Base-by-base conservation (phyloP, 2,797 vertebrate genomes). In the Ataeniobius toweri region DNA sequence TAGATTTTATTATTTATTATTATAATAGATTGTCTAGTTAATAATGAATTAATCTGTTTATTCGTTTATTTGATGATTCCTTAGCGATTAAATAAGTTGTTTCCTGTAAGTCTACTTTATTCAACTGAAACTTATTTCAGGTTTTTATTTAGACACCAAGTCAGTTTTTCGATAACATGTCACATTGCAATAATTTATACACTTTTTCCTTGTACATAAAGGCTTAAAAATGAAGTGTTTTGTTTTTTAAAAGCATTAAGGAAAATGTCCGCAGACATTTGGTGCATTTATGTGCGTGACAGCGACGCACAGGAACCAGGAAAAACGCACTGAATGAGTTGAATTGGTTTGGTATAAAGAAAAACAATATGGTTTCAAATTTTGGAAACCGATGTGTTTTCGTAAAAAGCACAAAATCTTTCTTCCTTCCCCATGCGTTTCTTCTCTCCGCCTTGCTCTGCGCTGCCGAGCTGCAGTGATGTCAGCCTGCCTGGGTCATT, bases 401-500 rank as follows among this genome's bases (percentile, higher is more conserved):
- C 16, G 12, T 41, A 56, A 58, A 24, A 39, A 31, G 36, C 36
- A 36, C 36, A 5, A 10, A 10, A 31, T 50, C n/a, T 22, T 51
- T 20, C 26, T 53, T 36, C 50, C 28, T 53, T 28, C 50, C 50
- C 65, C 81, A 83, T 89, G 88, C 90, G 89, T 50, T 91, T 90
- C 84, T 90, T 28, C 85, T 61, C 89, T 87, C 83, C 76, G 88
- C 93, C 90, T 84, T 26, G 85, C 77, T 83, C 82, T 85, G 92
- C 90, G 88, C 89, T 85, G 86, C 89, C 76, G 89, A 88, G 91
- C 92, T 63, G 92, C 91, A 80, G 91, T 98, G 98, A 98, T 97
- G 98, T 99, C 97, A 99, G 96, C 96, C 93, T n/a, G 92, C 95
- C 96, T 95, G 97, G 98, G 98, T 99, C 97, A 97, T 98, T 96